Base-by-base conservation (phyloP, 2,888 invertebrate species). In the Eilema sororculum region DNA sequence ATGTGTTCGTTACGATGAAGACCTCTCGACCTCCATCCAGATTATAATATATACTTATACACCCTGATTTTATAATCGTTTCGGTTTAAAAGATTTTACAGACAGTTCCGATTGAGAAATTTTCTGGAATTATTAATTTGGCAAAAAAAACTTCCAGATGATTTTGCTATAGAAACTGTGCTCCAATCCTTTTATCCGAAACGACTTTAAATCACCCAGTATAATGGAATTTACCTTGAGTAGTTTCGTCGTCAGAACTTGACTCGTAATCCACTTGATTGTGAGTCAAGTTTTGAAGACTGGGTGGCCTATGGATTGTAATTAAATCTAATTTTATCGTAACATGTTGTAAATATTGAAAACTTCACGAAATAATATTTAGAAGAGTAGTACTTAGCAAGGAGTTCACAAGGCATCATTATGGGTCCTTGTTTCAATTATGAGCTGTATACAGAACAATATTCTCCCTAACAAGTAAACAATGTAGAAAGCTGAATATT, bases 401-500 rank as follows among this genome's bases (percentile, higher is more conserved):
- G 63, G 13, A 20, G 41, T 46, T 64, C 46, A n/a, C 28, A 12
- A 25, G 28, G 28, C n/a, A 25, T n/a, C 6, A 52, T 52, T 28
- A n/a, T 52, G 28, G 52, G 46, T 8, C n/a, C 46, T 57, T n/a
- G 28, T 30, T 41, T 65, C 30, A 22, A 33, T 65, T 46, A 57
- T 57, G 56, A 65, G 22, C 24, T 46, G 10, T 22, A 33, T 57
- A 33, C 5, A 67, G 12, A 59, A 41, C 4, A 46, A 22, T 60
- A 46, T 41, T n/a, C 52, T 59, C 9, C 9, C 20, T 33, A 52
- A 30, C 12, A 28, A 33, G 33, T 30, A 12, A 30, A 62, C 33
- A 37, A 67, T 57, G 33, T 73, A 71, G 65, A 72, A 69, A 61
- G 56, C 20, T 69, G 61, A 52, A 61, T 66, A 46, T 69, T 68